Conservation (phyloP, 2,113 vertebrate genomes). For the Mionectes macconnelli region DNA sequence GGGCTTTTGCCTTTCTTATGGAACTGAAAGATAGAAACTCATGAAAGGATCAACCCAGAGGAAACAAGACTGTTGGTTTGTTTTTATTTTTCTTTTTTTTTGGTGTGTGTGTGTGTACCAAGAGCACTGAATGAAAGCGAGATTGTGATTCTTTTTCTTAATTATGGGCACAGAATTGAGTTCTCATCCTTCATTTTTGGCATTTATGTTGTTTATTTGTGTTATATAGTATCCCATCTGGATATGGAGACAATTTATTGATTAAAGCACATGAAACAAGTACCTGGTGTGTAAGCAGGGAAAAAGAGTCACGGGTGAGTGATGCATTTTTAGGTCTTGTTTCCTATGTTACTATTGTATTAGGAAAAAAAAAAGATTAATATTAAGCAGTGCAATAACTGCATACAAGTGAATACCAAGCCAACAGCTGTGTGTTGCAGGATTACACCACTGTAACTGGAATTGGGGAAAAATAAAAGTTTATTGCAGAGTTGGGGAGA, state of each 20-base stretch:
- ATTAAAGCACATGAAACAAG: neutral
- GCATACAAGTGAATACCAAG: neutral
- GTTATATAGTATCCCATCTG: neutral
- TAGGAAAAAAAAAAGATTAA: neutral
- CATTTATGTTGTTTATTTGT: neutral
- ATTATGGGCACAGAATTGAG: neutral
- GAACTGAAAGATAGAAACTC: neutral
- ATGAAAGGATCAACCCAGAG: neutral
- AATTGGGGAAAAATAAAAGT: slow-evolving; percentile 44
- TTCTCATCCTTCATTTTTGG: neutral
- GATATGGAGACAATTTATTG: neutral
- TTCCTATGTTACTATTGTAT: neutral
- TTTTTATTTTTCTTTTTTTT: too few species aligned
- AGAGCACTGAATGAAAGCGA: neutral
- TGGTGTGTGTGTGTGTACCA: neutral
- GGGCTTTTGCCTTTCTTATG: neutral
- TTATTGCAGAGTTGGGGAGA: slow-evolving; percentile 9
- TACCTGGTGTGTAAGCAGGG: neutral
- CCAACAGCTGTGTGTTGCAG: slow-evolving; percentile 1
- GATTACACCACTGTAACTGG: neutral
- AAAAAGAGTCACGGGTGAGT: neutral
- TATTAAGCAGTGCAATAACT: neutral
- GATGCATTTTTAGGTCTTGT: neutral
- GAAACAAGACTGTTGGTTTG: too few species aligned
- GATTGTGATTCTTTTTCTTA: neutral